phyloP scores from a whole-genome alignment of 2,888 invertebrate genomes.

The Xanthia togata region DNA sequence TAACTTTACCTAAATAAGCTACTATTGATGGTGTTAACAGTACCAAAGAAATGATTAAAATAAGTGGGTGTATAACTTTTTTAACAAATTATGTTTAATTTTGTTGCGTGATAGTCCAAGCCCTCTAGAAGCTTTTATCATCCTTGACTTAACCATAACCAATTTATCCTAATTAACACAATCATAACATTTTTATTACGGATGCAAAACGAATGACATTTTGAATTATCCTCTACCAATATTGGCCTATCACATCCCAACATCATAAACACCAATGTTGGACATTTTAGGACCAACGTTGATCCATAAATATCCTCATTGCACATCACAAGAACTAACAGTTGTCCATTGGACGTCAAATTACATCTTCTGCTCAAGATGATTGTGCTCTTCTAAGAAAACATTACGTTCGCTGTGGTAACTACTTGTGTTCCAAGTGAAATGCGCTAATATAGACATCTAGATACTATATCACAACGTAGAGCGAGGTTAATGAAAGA shows the following conservation, averaged over 20 bases:
- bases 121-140: not conserved
- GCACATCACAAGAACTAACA: constrained; percentile 44
- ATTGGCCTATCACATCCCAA: not conserved
- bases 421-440: constrained; percentile 28
- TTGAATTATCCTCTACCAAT: not conserved
- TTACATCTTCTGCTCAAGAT: constrained; percentile 46
- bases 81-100: not conserved
- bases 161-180: not conserved
- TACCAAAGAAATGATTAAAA: not conserved
- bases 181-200: not conserved
- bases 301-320: constrained; percentile 14
- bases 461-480: constrained; percentile 24
- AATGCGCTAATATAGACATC: constrained; percentile 50
- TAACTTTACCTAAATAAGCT: not conserved
- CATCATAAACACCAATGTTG: not conserved
- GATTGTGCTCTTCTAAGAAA: constrained; percentile 56
- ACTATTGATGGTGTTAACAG: not conserved
- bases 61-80: not conserved
- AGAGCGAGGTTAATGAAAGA: constrained; percentile 3
- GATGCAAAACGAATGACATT: not conserved
- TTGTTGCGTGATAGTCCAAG: too few relatives aligned
- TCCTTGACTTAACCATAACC: not conserved
- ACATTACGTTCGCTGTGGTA: constrained; percentile 49
- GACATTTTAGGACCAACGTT: constrained; percentile 4
- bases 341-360: constrained; percentile 53